Base-by-base conservation (phyloP, 1,140 invertebrate species). In the Drosophila ironensis region DNA sequence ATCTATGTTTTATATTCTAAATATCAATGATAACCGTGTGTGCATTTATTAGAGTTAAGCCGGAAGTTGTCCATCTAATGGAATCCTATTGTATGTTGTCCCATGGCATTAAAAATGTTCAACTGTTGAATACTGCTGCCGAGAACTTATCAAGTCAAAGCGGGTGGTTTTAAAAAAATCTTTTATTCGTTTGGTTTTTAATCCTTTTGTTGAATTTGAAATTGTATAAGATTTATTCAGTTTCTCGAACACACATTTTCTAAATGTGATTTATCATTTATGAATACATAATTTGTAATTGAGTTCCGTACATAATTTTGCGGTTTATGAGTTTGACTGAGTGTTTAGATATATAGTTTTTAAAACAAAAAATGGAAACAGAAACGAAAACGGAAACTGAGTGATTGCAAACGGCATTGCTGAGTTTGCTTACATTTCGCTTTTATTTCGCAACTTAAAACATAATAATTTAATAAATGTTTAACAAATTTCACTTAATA, bases 401-500 rank as follows among this genome's bases (percentile, higher is more conserved):
- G 24, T 50, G 51, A 60, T 78, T 33, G 35, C 56, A 33, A 28
- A 77, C 50, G 51, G 70, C 37, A 38, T 54, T 63, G 63, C 54
- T 51, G 27, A 28, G 25, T 45, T 73, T 75, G 80, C 81, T 87
- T 84, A 81, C 74, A 72, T 63, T 84, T 81, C 57, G 80, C 67
- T 40, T 82, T 82, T 87, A 86, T 86, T 86, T 87, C 68, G 81
- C 75, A 82, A 78, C 78, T 82, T 82, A 82, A 80, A 84, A 84
- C 80, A 81, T 84, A 86, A 84, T 80, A 84, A 87, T 84, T 80
- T 84, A 84, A 86, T 84, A 86, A 84, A 84, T 87, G 74, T 84
- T 87, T 87, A 84, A 84, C 81, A 84, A 84, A 84, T 84, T 87
- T 84, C 81, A 87, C 80, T 84, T 84, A 84, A 72, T 84, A 84